A percentile compares a stretch with the other conserved stretches of the same genome.
These are phyloP conservation scores for Mungos mungo DNA, from an alignment of 2,113 vertebrate species.

Conservation along the genomic window DNA sequence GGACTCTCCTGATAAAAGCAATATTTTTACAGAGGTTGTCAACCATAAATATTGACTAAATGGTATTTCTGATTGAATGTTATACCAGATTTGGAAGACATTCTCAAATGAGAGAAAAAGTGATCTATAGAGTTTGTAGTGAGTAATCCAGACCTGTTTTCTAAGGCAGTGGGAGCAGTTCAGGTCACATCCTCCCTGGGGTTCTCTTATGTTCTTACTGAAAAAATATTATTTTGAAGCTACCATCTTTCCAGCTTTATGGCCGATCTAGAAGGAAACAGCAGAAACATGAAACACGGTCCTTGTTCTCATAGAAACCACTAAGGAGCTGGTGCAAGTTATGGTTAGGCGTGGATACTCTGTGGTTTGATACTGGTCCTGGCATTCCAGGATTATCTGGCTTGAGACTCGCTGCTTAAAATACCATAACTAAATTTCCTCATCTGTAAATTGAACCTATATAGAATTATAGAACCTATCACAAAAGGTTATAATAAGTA, in stretches of 20 bases:
- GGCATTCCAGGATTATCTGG: neutral
- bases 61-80: neutral
- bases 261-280: neutral
- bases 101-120: neutral
- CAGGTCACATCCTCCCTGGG: neutral
- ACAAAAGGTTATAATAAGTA: neutral
- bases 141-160: neutral
- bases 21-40: neutral
- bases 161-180: neutral
- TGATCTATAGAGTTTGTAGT: neutral
- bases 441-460: neutral
- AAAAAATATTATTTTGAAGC: neutral
- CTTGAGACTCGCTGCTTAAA: neutral
- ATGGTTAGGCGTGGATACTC: neutral
- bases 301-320: neutral
- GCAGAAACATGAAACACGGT: neutral
- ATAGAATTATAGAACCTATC: neutral
- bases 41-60: conserved; percentile 16
- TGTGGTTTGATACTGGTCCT: neutral
- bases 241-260: neutral
- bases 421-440: neutral
- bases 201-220: neutral
- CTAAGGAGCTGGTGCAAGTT: neutral
- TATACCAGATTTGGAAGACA: neutral
- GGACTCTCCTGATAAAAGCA: neutral